phyloP scores from a whole-genome alignment of 2,888 invertebrate genomes.

The Cerastis rubricosa region DNA sequence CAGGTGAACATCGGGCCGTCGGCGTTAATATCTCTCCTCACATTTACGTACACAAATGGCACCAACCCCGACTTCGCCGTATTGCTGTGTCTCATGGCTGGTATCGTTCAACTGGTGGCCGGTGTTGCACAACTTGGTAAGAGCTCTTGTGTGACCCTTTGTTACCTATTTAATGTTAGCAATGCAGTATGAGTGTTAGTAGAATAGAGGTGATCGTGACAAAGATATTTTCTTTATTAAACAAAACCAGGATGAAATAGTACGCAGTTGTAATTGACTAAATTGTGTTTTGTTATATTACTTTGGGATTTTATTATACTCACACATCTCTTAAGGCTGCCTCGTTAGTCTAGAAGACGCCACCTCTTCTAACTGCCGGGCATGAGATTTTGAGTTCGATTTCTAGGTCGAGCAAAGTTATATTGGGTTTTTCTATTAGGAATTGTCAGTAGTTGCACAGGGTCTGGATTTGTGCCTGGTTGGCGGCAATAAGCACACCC shows the following conservation, averaged over 20 bases:
- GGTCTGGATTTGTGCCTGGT: background rate
- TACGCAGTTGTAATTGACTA: background rate
- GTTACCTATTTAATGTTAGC: background rate
- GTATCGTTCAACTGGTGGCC: constrained; percentile 92
- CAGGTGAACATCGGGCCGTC: constrained; percentile 93
- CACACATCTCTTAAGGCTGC: background rate
- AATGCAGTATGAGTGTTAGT: background rate
- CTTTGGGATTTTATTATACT: background rate
- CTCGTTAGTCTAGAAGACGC: background rate
- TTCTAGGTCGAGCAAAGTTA: background rate
- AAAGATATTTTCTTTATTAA: background rate
- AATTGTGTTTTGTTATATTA: background rate
- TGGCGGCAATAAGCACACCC: background rate
- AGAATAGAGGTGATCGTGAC: background rate
- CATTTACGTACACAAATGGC: constrained; percentile 91
- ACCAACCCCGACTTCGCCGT: constrained; percentile 91
- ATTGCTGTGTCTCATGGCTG: constrained; percentile 92
- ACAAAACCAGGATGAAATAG: background rate
- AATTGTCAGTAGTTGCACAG: background rate
- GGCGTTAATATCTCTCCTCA: constrained; percentile 94
- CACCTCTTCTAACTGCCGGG: background rate
- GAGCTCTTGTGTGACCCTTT: constrained; percentile 42
- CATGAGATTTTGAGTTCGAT: background rate
- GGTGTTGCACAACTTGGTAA: constrained; percentile 93
- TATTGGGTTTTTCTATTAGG: background rate